Conservation (phyloP, 2,888 invertebrate species). For the Papilio gigon region DNA sequence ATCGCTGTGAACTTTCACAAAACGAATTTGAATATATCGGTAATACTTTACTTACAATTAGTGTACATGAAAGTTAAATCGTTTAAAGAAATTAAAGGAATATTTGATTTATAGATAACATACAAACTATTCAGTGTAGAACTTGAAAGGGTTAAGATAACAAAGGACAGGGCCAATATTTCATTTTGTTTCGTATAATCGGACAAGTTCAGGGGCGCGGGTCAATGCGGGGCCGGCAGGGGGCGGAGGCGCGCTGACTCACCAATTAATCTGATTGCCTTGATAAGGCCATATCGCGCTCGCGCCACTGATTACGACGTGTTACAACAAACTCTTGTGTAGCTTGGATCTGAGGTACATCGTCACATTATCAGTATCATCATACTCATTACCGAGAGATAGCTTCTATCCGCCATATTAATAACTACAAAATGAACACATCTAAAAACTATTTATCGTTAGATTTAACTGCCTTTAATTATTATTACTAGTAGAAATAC, state of each 20-base stretch:
- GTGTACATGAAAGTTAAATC: background rate
- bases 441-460: no score
- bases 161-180: conserved; percentile 23
- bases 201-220: conserved; percentile 57
- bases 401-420: background rate
- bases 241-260: conserved; percentile 59
- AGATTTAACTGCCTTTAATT: no score
- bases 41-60: no score
- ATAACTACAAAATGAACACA: background rate
- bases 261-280: conserved; percentile 74
- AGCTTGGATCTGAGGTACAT: conserved; percentile 10
- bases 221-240: conserved; percentile 55
- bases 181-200: conserved; percentile 41
- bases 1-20: background rate
- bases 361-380: background rate
- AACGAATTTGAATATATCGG: background rate
- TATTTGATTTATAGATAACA: background rate
- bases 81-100: background rate
- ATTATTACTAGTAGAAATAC: no score
- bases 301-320: conserved; percentile 43
- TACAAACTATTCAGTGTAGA: background rate
- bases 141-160: conserved; percentile 2
- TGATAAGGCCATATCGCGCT: conserved; percentile 65
- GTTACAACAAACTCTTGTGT: conserved; percentile 23
- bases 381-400: background rate